Percentiles rank a stretch among this genome's conserved stretches.
phyloP scores from a whole-genome alignment of 2,113 vertebrate genomes.

The Heteronetta atricapilla region DNA sequence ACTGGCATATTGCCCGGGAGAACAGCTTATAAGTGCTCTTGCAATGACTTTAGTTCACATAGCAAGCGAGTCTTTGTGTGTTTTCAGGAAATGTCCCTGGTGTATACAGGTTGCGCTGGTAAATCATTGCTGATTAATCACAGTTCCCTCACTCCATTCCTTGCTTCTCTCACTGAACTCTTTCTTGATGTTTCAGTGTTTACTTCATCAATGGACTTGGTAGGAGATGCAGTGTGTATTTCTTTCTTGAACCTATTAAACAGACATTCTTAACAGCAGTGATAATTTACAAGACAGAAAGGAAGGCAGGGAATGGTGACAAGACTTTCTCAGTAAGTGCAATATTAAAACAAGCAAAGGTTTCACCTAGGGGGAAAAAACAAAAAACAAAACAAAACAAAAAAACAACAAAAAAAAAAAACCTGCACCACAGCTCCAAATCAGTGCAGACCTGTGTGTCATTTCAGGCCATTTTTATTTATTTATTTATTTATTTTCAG shows the following conservation, averaged over 20 bases:
- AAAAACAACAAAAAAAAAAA: too few species aligned
- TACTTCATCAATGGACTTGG: not conserved
- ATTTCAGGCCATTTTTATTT: not conserved
- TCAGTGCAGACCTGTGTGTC: not conserved
- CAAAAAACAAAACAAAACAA: not conserved
- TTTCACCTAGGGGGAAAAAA: not conserved
- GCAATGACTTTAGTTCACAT: not conserved
- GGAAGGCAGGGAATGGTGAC: not conserved
- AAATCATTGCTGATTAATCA: not conserved
- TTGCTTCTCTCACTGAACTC: not conserved
- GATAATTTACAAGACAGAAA: not conserved
- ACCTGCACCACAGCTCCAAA: not conserved
- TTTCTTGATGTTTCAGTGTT: not conserved
- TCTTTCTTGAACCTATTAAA: not conserved
- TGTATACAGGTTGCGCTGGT: not conserved
- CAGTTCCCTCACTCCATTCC: not conserved
- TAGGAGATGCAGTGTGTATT: not conserved
- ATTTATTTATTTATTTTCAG: not conserved
- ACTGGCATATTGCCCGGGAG: not conserved
- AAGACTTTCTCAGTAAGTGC: not conserved
- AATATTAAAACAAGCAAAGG: not conserved
- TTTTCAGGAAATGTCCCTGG: not conserved
- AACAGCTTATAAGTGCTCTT: not conserved
- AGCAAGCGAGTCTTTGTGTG: accelerated
- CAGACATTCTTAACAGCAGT: not conserved